Evolutionary conservation across 2,113 vertebrate genomes (phyloP).

Genomic region (Triplophysa dalaica): DNA sequence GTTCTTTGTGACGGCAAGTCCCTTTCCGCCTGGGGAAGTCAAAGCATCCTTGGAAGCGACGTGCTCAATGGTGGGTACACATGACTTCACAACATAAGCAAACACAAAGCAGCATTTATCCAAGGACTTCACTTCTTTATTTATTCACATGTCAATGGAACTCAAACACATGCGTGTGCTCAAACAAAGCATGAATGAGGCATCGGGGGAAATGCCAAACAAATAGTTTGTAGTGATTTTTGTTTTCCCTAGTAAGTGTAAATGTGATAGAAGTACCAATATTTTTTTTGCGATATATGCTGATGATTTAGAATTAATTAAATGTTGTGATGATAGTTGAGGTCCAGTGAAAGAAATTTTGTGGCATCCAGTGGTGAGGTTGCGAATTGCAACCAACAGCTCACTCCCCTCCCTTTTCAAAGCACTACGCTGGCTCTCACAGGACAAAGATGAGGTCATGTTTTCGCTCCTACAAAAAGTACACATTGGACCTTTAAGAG

Average conservation of each 20-base stretch:
- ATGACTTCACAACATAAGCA: conserved; percentile 36
- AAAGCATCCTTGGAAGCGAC: conserved; percentile 36
- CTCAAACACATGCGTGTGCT: background rate
- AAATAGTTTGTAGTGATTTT: conserved; percentile 5
- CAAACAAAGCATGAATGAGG: background rate
- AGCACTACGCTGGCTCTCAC: too few relatives aligned
- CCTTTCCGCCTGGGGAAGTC: conserved; percentile 33
- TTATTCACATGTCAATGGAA: conserved; percentile 14
- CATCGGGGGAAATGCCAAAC: background rate
- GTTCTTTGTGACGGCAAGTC: conserved; percentile 40
- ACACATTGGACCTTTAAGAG: too few relatives aligned
- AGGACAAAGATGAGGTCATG: too few relatives aligned
- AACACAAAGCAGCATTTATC: conserved; percentile 35
- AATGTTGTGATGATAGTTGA: too few relatives aligned
- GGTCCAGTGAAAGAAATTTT: too few relatives aligned
- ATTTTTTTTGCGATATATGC: background rate
- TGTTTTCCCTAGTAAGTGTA: background rate
- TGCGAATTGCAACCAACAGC: too few relatives aligned
- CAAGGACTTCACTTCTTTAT: conserved; percentile 26
- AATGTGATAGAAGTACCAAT: too few relatives aligned
- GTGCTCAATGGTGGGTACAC: conserved; percentile 32
- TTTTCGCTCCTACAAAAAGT: too few relatives aligned
- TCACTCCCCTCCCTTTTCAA: too few relatives aligned
- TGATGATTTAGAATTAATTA: background rate
- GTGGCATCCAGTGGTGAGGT: too few relatives aligned